Evolutionary conservation across 2,888 invertebrate genomes (phyloP), one percentile per base, ranked within the genome.

Genomic region (Gordius sp.): DNA sequence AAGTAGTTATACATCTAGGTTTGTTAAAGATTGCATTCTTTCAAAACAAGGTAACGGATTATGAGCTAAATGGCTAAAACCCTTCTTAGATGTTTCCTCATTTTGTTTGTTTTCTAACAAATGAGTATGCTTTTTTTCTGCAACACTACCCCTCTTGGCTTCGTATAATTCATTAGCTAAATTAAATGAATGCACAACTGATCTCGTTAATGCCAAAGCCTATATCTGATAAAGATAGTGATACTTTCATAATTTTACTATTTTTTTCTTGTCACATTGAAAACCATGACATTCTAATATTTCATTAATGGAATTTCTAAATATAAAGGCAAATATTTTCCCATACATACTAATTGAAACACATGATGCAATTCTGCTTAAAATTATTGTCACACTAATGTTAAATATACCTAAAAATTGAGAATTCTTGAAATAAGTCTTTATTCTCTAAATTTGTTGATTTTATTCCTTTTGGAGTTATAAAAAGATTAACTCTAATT

Each of bases 231-330:
- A n/a, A n/a, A n/a, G n/a, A n/a, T n/a, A n/a, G n/a, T 18, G 23
- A 47, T 20, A 47, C 20, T n/a, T n/a, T n/a, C 47, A 47, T 18
- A 47, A 47, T 18, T n/a, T 47, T 47, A 47, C 47, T 20, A 47
- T 18, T 47, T 47, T 47, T 20, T 47, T 47, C 20, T 47, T 47
- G 20, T 47, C 47, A 47, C 47, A 47, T 47, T 18, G 47, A 47
- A n/a, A 47, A 18, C n/a, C 47, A 47, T 47, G 47, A 20, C 47
- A 47, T 20, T 47, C 47, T 47, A 47, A 20, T 8, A 23, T 47
- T 47, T 47, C 47, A 47, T 47, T 47, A n/a, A 47, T 47, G 4
- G 47, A 8, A 47, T 47, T 47, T 47, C 47, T 47, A 47, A 47
- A 47, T n/a, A 47, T 47, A 47, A 47, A 47, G 8, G 47, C 47